Evolutionary conservation across 2,113 vertebrate genomes (phyloP), one percentile per base, ranked within the genome.

Genomic region (Aix galericulata): DNA sequence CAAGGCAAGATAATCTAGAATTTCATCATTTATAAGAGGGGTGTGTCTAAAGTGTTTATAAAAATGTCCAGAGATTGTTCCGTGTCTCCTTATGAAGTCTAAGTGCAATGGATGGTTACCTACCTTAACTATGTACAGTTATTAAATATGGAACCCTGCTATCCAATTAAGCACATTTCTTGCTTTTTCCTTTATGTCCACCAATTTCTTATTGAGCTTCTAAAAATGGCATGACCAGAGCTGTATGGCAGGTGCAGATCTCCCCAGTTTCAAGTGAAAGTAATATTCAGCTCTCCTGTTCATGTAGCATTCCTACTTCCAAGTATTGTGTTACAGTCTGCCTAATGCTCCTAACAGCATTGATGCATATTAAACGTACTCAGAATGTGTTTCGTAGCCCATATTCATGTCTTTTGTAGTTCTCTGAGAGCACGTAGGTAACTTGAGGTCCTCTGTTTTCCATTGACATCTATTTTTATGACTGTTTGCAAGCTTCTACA

Each of bases 161-260:
- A 20, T 77, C 16, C 46, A 86, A 2, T 50, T 50, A 58, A 82
- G 5, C 18, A 62, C 64, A 76, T 86, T 27, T 56, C n/a, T 88
- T 93, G 21, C 11, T 9, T 42, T 77, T 69, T 82, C 52, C 34
- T 62, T 77, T 14, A 53, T 73, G 31, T 77, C 20, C 15, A 80
- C 15, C 13, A 21, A 2, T 63, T 93, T 85, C 21, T 82, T 86
- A 50, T 8, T 34, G 27, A 36, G 17, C 34, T 71, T 80, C 52
- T 64, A 55, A 88, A 75, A 27, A 5, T 72, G 18, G 16, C 21
- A 16, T 38, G 11, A 31, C 85, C 18, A 50, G 50, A 89, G n/a
- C 22, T 80, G 27, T 74, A 58, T 0, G 0, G 75, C 53, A 86
- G 8, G 16, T 26, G 8, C 32, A 32, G 17, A 53, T 68, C 32